Base-by-base conservation (phyloP, 23 tunicate genomes). In the Pegea sp. region DNA sequence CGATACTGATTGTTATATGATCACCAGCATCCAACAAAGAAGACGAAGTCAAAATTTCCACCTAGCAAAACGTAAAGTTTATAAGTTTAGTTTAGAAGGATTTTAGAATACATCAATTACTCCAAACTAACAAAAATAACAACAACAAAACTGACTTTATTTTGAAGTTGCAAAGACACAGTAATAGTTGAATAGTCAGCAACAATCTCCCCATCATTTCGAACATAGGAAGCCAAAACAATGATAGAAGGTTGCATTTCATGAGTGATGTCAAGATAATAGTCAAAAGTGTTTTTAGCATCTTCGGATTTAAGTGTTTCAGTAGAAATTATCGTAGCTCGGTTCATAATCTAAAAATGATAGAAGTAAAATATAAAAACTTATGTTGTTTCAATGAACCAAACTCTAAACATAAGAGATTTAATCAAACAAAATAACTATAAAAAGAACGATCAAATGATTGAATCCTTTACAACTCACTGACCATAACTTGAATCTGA, bases 121-220 rank as follows among this genome's bases (percentile, higher is more conserved):
- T n/a, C n/a, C n/a, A n/a, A n/a, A n/a, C n/a, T n/a, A n/a, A n/a
- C n/a, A n/a, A n/a, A n/a, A n/a, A n/a, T n/a, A n/a, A n/a, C n/a
- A n/a, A n/a, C n/a, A n/a, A n/a, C n/a, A n/a, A n/a, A n/a, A 42
- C 58, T 13, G 3, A 81, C 93, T 75, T 72, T 69, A 57, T 81
- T 72, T 66, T 72, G 61, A 54, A 81, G 56, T 16, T 46, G 3
- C 1, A 62, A 42, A 18, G 59, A n/a, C 29, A 81, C 93, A 2
- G 70, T 66, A 21, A 81, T 53, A 32, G 48, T 69, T 11, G 56
- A 42, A 52, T 22, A 72, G 58, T 81, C 93, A 5, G 93, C 75
- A 20, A 81, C 81, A 11, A 81, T 72, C 34, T 81, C 93, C 8
- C 93, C 93, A 29, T 66, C 81, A 5, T 29, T 60, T 19, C 71